Conservation (phyloP, 2,888 invertebrate species). For the Lordiphosa andalusiaca region DNA sequence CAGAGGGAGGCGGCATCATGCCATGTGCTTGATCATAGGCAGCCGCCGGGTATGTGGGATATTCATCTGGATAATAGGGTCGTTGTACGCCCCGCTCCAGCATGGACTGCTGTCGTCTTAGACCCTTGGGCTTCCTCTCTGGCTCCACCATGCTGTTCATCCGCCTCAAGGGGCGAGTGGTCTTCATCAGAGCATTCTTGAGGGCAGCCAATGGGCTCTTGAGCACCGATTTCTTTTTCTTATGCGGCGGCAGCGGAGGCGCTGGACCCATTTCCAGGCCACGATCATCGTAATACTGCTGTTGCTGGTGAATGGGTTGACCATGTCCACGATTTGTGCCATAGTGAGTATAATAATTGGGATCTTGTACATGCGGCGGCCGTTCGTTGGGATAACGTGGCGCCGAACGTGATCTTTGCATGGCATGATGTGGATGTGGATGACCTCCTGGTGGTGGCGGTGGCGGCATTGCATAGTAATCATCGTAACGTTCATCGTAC, state of each 20-base stretch:
- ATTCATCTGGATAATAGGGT: constrained; percentile 79
- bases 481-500: constrained; percentile 77
- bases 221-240: constrained; percentile 79
- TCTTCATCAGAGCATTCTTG: constrained; percentile 79
- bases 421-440: constrained; percentile 47
- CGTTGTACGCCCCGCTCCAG: constrained; percentile 78
- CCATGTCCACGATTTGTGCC: constrained; percentile 41
- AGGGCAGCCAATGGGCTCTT: constrained; percentile 79
- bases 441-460: constrained; percentile 52
- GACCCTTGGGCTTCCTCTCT: constrained; percentile 75
- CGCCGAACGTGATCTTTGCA: constrained; percentile 68
- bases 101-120: constrained; percentile 80
- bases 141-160: constrained; percentile 80
- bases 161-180: constrained; percentile 78
- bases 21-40: constrained; percentile 60
- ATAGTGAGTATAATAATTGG: constrained; percentile 68
- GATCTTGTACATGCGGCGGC: constrained; percentile 62
- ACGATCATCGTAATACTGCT: constrained; percentile 69
- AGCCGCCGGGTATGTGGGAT: constrained; percentile 78
- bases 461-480: constrained; percentile 76
- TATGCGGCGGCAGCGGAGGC: constrained; percentile 76
- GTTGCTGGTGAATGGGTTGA: constrained; percentile 37
- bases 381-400: constrained; percentile 65
- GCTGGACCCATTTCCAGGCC: constrained; percentile 61
- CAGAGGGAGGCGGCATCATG: constrained; percentile 39